These are phyloP conservation scores for Larimichthys crocea DNA, from an alignment of 2,113 vertebrate species.

Conservation along the genomic window DNA sequence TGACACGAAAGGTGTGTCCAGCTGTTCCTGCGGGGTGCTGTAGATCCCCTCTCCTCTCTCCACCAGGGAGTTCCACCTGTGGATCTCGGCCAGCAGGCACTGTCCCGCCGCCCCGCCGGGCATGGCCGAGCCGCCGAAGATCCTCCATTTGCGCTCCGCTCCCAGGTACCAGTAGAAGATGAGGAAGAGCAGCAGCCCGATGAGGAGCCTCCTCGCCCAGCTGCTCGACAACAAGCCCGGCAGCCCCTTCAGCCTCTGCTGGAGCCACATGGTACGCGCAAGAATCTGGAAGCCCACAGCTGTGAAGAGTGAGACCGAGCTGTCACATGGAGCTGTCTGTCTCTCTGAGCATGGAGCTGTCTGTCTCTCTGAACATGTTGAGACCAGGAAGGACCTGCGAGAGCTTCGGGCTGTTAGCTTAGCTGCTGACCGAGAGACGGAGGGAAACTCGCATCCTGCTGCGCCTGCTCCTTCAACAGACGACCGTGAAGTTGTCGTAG, in stretches of 20 bases:
- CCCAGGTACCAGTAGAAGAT: slow-evolving; percentile 91
- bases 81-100: slow-evolving; percentile 87
- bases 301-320: background rate
- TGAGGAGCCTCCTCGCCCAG: slow-evolving; percentile 91
- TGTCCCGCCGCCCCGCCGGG: slow-evolving; percentile 83
- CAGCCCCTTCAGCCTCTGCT: slow-evolving; percentile 93
- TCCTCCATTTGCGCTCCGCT: slow-evolving; percentile 79
- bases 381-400: background rate
- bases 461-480: background rate
- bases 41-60: slow-evolving; percentile 82
- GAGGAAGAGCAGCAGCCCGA: slow-evolving; percentile 87
- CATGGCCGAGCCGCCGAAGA: slow-evolving; percentile 77
- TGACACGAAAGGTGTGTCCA: slow-evolving; percentile 85
- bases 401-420: slow-evolving; percentile 3
- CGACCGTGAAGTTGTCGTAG: background rate
- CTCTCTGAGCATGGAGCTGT: background rate
- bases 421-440: background rate
- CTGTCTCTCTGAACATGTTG: background rate
- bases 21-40: slow-evolving; percentile 70
- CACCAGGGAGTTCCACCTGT: slow-evolving; percentile 83
- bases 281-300: background rate
- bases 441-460: slow-evolving; percentile 27
- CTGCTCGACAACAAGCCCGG: slow-evolving; percentile 96
- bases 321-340: slow-evolving; percentile 4
- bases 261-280: slow-evolving; percentile 87